Evolutionary conservation across 2,797 vertebrate species (phyloP).

Genomic region (Eulemur mongoz): DNA sequence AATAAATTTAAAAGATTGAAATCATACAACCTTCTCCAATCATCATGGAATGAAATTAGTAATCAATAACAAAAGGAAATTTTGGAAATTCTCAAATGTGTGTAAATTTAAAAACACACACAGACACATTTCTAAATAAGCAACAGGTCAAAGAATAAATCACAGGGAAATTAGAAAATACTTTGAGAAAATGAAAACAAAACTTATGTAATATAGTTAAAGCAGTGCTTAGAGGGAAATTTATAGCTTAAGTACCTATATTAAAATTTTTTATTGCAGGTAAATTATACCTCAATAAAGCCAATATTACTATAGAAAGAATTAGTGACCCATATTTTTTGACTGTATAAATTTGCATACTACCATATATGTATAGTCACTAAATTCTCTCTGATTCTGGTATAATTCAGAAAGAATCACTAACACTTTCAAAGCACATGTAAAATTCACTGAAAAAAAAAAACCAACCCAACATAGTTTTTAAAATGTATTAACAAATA

Average conservation of each 20-base stretch:
- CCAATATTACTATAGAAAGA: slow-evolving; percentile 22
- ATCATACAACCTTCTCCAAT: not conserved
- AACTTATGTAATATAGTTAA: not conserved
- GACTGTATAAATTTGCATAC: not conserved
- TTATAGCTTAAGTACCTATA: not conserved
- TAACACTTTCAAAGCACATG: slow-evolving; percentile 8
- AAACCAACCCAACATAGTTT: not conserved
- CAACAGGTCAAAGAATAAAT: slow-evolving; percentile 31
- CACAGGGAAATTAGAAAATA: slow-evolving; percentile 50
- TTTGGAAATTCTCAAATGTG: not conserved
- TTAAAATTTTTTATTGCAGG: slow-evolving; percentile 15
- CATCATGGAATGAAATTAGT: slow-evolving; percentile 16
- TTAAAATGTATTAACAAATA: slow-evolving; percentile 19
- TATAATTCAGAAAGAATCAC: slow-evolving; percentile 3
- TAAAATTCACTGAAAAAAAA: not conserved
- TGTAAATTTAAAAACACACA: not conserved
- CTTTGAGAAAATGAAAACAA: slow-evolving; percentile 16
- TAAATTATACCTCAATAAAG: slow-evolving; percentile 18
- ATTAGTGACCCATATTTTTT: slow-evolving; percentile 11
- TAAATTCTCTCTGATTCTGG: slow-evolving; percentile 20
- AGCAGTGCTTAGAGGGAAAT: not conserved
- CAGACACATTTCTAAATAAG: not conserved
- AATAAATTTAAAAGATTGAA: slow-evolving; percentile 37
- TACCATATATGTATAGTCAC: not conserved
- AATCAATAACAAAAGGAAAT: not conserved